These are phyloP conservation scores for Catagonus wagneri DNA, from an alignment of 2,113 vertebrate species.

Conservation along the genomic window DNA sequence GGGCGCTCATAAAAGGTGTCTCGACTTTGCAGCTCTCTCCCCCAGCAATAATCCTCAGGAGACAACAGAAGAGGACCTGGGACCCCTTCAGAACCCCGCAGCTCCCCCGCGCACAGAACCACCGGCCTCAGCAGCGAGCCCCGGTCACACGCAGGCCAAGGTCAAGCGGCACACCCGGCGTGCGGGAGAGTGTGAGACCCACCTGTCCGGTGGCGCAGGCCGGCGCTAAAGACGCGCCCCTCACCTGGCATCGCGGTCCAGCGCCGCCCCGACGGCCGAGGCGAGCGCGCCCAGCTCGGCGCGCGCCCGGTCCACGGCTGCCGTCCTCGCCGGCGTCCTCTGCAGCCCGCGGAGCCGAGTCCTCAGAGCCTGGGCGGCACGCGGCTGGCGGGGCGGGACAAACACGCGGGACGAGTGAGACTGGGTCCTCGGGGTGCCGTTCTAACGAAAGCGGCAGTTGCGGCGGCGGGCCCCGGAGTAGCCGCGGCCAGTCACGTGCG, in stretches of 20 bases:
- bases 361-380: slow-evolving; percentile 51
- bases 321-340: slow-evolving; percentile 6
- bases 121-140: no score
- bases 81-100: neutral
- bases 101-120: accelerated
- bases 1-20: neutral
- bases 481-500: neutral
- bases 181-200: no score
- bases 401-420: accelerated
- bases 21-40: neutral
- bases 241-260: slow-evolving; percentile 85
- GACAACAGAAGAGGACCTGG: neutral
- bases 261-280: slow-evolving; percentile 66
- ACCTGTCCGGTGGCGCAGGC: no score
- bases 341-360: slow-evolving; percentile 23
- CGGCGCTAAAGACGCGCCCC: no score
- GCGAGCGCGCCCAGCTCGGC: slow-evolving; percentile 75
- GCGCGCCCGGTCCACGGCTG: slow-evolving; percentile 72
- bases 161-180: no score
- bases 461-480: no score
- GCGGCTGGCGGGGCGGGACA: neutral
- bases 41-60: neutral
- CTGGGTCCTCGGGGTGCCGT: no score
- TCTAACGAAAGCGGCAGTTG: no score
- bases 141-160: no score